A percentile compares a stretch with the other conserved stretches of the same genome.
Evolutionary conservation across 1,140 invertebrate species (phyloP).

Genomic region (Bombus difficillimus): DNA sequence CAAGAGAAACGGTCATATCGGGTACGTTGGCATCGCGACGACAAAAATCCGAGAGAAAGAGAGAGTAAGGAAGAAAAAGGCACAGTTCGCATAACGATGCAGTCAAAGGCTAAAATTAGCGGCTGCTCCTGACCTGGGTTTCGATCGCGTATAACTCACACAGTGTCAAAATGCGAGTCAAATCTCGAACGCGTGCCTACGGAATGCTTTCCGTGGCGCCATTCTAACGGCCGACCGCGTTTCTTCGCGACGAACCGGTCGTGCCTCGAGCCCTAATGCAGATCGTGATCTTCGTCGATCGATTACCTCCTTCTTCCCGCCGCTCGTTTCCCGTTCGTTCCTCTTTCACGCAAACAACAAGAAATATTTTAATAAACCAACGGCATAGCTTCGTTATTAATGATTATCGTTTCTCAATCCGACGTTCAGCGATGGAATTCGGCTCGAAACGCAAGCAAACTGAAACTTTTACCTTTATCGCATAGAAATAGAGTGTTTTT

Average conservation of each 20-base stretch:
- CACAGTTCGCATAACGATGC: constrained; percentile 47
- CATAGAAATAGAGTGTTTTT: too few species aligned
- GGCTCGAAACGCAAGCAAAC: too few species aligned
- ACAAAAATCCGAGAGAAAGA: background rate
- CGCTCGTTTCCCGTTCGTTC: too few species aligned
- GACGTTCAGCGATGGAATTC: too few species aligned
- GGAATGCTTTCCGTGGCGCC: constrained; percentile 6
- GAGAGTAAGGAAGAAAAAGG: too few species aligned
- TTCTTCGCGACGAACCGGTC: background rate
- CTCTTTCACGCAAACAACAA: too few species aligned
- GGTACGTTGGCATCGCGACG: background rate
- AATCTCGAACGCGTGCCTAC: constrained; percentile 36
- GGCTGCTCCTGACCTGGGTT: constrained; percentile 54
- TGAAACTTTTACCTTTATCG: too few species aligned
- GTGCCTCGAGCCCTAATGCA: background rate
- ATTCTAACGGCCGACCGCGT: constrained; percentile 2
- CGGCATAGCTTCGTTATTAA: too few species aligned
- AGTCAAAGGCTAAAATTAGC: constrained; percentile 54
- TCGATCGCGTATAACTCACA: constrained; percentile 20
- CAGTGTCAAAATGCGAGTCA: constrained; percentile 26
- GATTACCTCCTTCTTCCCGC: too few species aligned
- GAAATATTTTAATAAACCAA: too few species aligned
- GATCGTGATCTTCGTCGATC: too few species aligned
- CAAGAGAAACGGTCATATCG: background rate
- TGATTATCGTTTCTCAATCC: too few species aligned